These are phyloP conservation scores for Portunus trituberculatus DNA, from an alignment of 1,140 invertebrate species.

Conservation along the genomic window DNA sequence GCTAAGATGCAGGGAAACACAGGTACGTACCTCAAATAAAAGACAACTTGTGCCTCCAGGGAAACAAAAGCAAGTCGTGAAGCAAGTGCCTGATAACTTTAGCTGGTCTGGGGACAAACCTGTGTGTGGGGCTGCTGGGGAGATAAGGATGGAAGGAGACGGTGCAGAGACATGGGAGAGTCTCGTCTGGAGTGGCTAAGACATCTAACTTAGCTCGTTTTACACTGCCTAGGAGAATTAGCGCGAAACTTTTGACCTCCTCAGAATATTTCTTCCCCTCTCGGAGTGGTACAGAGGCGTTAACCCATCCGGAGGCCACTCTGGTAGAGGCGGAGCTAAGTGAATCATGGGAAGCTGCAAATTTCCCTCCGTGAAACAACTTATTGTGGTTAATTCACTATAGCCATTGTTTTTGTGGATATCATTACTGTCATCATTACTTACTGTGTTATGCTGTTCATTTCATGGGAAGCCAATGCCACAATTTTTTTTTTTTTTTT, in stretches of 20 bases:
- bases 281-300: neutral
- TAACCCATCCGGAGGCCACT: neutral
- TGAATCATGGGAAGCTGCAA: too few species aligned
- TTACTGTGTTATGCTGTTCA: too few species aligned
- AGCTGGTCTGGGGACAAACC: neutral
- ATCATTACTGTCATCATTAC: too few species aligned
- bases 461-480: too few species aligned
- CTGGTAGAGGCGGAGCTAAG: too few species aligned
- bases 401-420: too few species aligned
- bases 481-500: too few species aligned
- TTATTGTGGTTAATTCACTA: too few species aligned
- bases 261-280: neutral
- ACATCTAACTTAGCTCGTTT: neutral
- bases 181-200: neutral
- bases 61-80: neutral
- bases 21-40: neutral
- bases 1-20: neutral
- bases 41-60: neutral
- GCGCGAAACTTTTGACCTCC: slow-evolving; percentile 8
- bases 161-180: neutral
- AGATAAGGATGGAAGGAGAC: neutral
- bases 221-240: neutral
- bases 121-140: neutral
- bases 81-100: neutral
- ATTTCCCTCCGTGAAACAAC: too few species aligned